Evolutionary conservation across 1,140 invertebrate genomes (phyloP).

Genomic region (Luehdorfia chinensis): DNA sequence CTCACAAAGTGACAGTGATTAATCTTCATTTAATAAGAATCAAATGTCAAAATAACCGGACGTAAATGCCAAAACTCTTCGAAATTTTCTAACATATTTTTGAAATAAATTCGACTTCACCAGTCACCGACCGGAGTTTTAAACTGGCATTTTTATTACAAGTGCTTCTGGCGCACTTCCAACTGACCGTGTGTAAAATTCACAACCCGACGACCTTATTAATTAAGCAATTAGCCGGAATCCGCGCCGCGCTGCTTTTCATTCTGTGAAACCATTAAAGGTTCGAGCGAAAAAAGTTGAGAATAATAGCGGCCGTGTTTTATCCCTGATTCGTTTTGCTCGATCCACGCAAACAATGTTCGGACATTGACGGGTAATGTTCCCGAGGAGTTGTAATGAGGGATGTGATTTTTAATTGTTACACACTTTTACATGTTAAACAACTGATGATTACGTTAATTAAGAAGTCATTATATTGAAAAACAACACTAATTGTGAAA

Average conservation of each 20-base stretch:
- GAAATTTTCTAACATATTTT: slow-evolving; percentile 3
- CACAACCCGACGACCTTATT: slow-evolving; percentile 47
- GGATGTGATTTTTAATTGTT: slow-evolving; percentile 35
- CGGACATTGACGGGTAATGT: slow-evolving; percentile 35
- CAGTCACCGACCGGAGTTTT: slow-evolving; percentile 7
- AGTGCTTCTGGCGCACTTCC: slow-evolving; percentile 43
- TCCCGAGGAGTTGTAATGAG: slow-evolving; percentile 46
- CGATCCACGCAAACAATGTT: slow-evolving; percentile 30
- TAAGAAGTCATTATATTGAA: too few relatives aligned
- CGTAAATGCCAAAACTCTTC: too few relatives aligned
- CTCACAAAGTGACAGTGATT: too few relatives aligned
- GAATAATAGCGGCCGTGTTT: slow-evolving; percentile 37
- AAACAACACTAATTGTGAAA: too few relatives aligned
- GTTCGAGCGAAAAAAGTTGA: slow-evolving; percentile 37
- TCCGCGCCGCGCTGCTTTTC: slow-evolving; percentile 52
- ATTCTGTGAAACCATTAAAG: slow-evolving; percentile 45
- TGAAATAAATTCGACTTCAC: slow-evolving; percentile 7
- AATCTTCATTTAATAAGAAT: too few relatives aligned
- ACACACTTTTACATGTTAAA: slow-evolving; percentile 16
- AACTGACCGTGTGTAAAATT: slow-evolving; percentile 50
- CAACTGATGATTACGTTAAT: slow-evolving; percentile 23
- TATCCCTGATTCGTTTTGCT: slow-evolving; percentile 42
- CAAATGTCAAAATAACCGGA: too few relatives aligned
- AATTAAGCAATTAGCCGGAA: slow-evolving; percentile 68
- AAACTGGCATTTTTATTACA: slow-evolving; percentile 46